Percentiles rank a stretch among this genome's conserved stretches.
These are phyloP conservation scores for Lasiurus cinereus DNA, from an alignment of 2,113 vertebrate genomes.

Conservation along the genomic window DNA sequence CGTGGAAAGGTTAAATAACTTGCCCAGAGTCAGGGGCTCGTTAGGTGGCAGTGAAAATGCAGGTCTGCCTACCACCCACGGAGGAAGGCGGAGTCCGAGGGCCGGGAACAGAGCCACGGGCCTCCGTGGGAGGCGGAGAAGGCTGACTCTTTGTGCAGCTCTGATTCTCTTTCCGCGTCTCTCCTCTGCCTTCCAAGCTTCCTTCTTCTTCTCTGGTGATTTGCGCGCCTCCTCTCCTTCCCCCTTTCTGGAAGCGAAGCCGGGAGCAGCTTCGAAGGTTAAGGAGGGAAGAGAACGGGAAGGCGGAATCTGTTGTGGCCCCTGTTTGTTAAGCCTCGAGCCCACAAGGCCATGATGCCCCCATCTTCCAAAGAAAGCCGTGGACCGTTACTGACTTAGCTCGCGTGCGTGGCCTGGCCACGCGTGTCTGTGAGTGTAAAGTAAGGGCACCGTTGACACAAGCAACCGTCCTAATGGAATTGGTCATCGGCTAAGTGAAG, in stretches of 20 bases:
- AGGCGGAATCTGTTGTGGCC: neutral
- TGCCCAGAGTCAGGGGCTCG: slow-evolving; percentile 47
- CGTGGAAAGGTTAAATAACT: slow-evolving; percentile 65
- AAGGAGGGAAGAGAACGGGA: neutral
- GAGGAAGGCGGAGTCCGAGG: slow-evolving; percentile 25
- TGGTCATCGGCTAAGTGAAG: neutral
- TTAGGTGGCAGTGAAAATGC: slow-evolving; percentile 55
- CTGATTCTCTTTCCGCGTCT: neutral
- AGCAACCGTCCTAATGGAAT: slow-evolving; percentile 36
- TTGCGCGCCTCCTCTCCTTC: neutral
- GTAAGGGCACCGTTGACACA: slow-evolving; percentile 37
- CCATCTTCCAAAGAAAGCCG: neutral
- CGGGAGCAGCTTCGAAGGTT: slow-evolving; percentile 29
- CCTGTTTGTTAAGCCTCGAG: neutral
- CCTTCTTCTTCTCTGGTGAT: neutral
- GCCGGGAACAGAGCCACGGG: slow-evolving; percentile 26
- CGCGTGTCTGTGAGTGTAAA: neutral
- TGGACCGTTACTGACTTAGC: neutral
- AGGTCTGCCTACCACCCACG: slow-evolving; percentile 16
- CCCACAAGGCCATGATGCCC: neutral
- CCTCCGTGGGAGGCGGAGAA: neutral
- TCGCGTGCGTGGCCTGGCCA: neutral
- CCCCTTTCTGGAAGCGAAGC: neutral
- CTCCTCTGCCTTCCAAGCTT: neutral
- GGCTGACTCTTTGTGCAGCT: slow-evolving; percentile 28